Percentiles rank a stretch among this genome's conserved stretches.
Conservation (phyloP, 2,113 vertebrate species). For the Arvicanthis niloticus region DNA sequence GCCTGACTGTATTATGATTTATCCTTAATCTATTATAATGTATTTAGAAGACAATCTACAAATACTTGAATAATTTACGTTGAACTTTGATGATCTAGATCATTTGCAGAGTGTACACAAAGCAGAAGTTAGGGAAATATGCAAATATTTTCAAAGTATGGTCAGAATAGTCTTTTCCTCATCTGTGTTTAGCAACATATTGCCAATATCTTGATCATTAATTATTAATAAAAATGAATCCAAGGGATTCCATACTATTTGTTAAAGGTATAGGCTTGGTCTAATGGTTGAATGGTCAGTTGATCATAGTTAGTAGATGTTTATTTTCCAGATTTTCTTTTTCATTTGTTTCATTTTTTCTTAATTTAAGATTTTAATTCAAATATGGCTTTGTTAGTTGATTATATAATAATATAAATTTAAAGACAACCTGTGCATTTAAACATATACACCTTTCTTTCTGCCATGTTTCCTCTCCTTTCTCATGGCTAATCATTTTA, state of each 20-base stretch:
- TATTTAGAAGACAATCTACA: not conserved
- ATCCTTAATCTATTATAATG: not conserved
- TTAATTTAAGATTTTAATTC: not conserved
- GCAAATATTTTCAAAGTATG: not conserved
- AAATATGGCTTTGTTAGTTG: not conserved
- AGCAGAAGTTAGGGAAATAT: not conserved
- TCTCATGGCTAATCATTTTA: not conserved
- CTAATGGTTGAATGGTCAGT: not conserved
- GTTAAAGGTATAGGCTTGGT: not conserved
- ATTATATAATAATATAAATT: not conserved
- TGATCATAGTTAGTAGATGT: not conserved
- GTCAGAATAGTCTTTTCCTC: not conserved
- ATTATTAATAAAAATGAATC: not conserved
- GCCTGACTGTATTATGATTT: no score
- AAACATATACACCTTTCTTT: not conserved
- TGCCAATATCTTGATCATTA: not conserved
- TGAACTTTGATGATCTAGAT: not conserved
- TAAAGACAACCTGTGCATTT: not conserved
- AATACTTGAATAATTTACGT: conserved; percentile 5
- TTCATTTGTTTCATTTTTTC: not conserved
- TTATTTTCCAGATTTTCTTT: not conserved
- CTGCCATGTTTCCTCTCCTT: not conserved
- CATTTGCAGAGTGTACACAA: not conserved
- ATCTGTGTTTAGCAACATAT: not conserved
- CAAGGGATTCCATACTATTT: not conserved